phyloP scores from a whole-genome alignment of 2,888 invertebrate species.

The Philereme transversata region DNA sequence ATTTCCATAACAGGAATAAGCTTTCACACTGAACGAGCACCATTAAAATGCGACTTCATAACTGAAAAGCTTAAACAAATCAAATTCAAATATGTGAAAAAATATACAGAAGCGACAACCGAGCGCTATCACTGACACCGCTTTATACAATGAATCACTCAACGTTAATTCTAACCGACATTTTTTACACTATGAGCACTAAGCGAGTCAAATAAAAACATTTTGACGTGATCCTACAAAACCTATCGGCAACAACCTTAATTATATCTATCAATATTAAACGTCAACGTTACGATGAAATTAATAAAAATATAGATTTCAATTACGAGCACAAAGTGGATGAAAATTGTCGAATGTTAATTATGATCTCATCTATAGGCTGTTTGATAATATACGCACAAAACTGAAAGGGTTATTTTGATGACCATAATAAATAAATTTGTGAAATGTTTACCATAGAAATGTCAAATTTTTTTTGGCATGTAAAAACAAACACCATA shows the following conservation, averaged over 20 bases:
- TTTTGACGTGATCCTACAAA: constrained; percentile 13
- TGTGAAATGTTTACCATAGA: too few relatives aligned
- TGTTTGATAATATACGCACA: too few relatives aligned
- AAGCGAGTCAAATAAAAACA: constrained; percentile 2
- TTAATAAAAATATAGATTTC: constrained; percentile 18
- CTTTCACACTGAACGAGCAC: constrained; percentile 8
- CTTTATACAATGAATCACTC: constrained; percentile 47
- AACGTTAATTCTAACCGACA: constrained; percentile 45
- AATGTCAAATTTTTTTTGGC: too few relatives aligned
- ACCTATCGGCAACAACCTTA: constrained; percentile 11
- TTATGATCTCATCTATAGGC: not conserved
- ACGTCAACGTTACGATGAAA: constrained; percentile 9
- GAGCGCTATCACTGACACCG: constrained; percentile 20
- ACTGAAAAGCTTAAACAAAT: constrained; percentile 17
- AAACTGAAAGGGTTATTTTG: too few relatives aligned
- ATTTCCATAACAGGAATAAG: constrained; percentile 15
- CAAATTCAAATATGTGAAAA: constrained; percentile 20
- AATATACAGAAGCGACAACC: constrained; percentile 10
- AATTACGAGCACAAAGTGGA: constrained; percentile 10
- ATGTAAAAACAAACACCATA: too few relatives aligned
- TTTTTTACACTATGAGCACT: constrained; percentile 37
- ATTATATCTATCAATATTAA: constrained; percentile 30
- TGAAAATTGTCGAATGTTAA: constrained; percentile 1
- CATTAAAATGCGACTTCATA: constrained; percentile 10
- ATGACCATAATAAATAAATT: too few relatives aligned